Evolutionary conservation across 30 jellyfish, hydroid and myxozoan species (phyloP), one percentile per base, ranked within the genome.

Genomic region (Hydractinia symbiolongicarpus): DNA sequence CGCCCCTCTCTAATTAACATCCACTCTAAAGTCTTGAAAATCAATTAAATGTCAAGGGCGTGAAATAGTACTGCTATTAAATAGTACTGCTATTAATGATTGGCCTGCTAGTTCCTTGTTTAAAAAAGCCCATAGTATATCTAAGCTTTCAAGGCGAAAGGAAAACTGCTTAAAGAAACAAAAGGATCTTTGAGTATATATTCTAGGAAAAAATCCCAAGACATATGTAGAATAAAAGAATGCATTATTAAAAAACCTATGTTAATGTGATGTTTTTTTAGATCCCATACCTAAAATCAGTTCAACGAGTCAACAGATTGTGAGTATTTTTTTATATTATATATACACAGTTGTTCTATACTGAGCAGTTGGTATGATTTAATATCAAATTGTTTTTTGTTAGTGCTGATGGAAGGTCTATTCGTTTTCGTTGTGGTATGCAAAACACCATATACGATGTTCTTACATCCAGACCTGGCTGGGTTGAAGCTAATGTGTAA

Each of bases 371-470:
- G 1, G 15, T 40, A 50, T 30, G 44, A 30, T 30, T 30, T 30
- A 30, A 30, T 30, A 30, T 30, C 44, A 61, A 57, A n/a, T 13
- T 56, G 21, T 86, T 44, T 54, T 15, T 5, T 67, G 60, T 76
- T 66, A 55, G 74, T 73, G 77, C 88, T 17, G 98, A 91, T 77
- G 98, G 98, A 73, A 83, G 94, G 57, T 82, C 89, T 10, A 91
- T 91, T 5, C 71, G 84, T 30, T 91, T 81, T 61, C 85, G 95
- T 7, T 91, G 98, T 86, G 98, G 95, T 3, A 73, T 91, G 55
- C 98, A 91, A 62, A 91, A 91, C 78, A 91, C 98, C 55, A 91
- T 91, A 40, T 83, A 70, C 73, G 98, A 91, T 86, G 98, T 86
- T 52, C 84, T 91, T 57, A 81, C 82, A 50, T 53, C 90, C 52